These are phyloP conservation scores for Epicampocera succincta DNA, from an alignment of 2,888 invertebrate genomes.

Conservation along the genomic window DNA sequence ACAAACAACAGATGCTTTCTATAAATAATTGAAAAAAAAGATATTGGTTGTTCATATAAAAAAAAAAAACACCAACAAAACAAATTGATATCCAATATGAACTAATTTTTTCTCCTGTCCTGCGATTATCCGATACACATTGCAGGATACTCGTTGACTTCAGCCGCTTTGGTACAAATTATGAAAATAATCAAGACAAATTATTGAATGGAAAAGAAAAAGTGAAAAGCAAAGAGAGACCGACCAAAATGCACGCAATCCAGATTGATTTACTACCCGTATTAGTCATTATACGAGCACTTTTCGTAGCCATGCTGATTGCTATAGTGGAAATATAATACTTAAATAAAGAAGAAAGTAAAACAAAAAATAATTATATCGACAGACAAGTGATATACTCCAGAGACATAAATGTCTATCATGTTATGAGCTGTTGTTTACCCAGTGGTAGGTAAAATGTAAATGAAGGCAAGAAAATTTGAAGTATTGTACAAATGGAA, in stretches of 20 bases:
- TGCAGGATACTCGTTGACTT: conserved; percentile 42
- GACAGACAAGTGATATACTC: conserved; percentile 67
- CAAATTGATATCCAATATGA: conserved; percentile 80
- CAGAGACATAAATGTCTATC: conserved; percentile 62
- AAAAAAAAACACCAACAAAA: conserved; percentile 77
- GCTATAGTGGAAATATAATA: conserved; percentile 60
- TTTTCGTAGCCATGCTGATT: conserved; percentile 41
- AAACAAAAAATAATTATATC: conserved; percentile 66
- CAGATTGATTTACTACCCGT: conserved; percentile 50
- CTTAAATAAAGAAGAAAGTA: conserved; percentile 51
- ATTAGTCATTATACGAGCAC: conserved; percentile 41
- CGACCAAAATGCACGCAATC: conserved; percentile 38
- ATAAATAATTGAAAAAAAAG: conserved; percentile 67
- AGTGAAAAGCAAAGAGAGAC: conserved; percentile 62
- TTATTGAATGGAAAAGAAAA: conserved; percentile 73
- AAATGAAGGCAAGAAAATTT: conserved; percentile 36
- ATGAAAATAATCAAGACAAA: conserved; percentile 65
- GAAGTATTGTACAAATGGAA: conserved; percentile 6
- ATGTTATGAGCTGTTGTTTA: conserved; percentile 41
- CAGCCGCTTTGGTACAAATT: conserved; percentile 61
- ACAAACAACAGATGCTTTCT: conserved; percentile 65
- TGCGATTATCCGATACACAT: conserved; percentile 29
- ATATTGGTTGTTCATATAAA: conserved; percentile 72
- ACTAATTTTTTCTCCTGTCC: conserved; percentile 75
- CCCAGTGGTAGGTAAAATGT: conserved; percentile 42